Evolutionary conservation across 2,888 invertebrate species (phyloP), one percentile per base, ranked within the genome.

Genomic region (Folsomia candida): DNA sequence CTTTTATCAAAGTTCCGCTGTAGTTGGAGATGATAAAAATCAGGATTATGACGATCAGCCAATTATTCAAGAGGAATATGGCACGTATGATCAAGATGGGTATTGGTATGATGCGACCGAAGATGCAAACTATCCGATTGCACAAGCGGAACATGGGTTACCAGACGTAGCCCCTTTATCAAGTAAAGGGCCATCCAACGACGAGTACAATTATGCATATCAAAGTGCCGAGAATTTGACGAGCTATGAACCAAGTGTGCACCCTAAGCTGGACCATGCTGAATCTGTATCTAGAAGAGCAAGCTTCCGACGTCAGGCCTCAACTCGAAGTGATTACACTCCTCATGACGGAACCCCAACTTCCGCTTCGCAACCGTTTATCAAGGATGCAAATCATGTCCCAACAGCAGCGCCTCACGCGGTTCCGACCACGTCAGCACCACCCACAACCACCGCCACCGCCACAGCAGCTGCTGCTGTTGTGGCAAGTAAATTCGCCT

Each of bases 171-270:
- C 28, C 29, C 11, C 6, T 22, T 11, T 63, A 22, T 20, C 25
- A 51, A 54, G n/a, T 22, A n/a, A 6, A 20, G 24, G 22, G 24
- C 51, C 20, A 24, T 29, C 62, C 67, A 89, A 88, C 82, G 88
- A 89, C 82, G 88, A 89, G 83, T 89, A 89, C 82, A 89, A 89
- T 83, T 88, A 88, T 83, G 88, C 89, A 83, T 89, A 89, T 84
- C 86, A 87, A 80, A 89, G 89, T 83, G 87, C 87, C 80, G 89
- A 89, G 83, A 89, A 88, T 83, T 83, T 88, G 78, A 64, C 71
- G 59, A 51, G 54, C 25, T 69, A 57, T 14, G 58, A 69, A 25
- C 60, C 65, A 37, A 26, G 70, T 18, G 69, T 68, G 18, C 63
- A 65, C n/a, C 27, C 68, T 0, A 67, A 60, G 27, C 63, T 76